A percentile compares a stretch with the other conserved stretches of the same genome.
phyloP scores from a whole-genome alignment of 2,888 invertebrate species.

The Nudaria mundana region DNA sequence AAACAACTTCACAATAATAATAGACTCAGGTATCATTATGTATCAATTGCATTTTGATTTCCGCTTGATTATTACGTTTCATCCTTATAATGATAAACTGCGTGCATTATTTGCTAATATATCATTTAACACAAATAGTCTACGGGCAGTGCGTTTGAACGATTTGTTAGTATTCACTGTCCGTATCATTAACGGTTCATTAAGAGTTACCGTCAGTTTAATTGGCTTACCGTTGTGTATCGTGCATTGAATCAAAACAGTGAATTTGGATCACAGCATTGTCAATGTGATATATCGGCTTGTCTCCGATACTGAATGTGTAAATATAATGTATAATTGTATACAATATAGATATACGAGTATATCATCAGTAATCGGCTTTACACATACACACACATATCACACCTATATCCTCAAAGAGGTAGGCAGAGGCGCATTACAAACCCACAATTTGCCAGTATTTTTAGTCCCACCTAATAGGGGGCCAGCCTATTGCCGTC shows the following conservation, averaged over 20 bases:
- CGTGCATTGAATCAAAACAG: constrained; percentile 65
- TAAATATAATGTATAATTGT: neutral
- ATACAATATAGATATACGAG: no score
- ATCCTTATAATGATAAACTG: constrained; percentile 27
- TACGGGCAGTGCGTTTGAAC: constrained; percentile 17
- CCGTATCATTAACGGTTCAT: constrained; percentile 72
- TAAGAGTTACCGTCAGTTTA: constrained; percentile 62
- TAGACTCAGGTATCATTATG: no score
- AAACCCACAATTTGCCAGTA: no score
- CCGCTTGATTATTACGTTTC: constrained; percentile 21
- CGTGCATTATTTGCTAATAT: constrained; percentile 32
- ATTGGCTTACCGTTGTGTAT: constrained; percentile 67
- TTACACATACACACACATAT: no score
- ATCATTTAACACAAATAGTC: constrained; percentile 34
- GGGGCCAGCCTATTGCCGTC: no score
- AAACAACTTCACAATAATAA: no score
- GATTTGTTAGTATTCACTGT: constrained; percentile 60
- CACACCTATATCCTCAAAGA: no score
- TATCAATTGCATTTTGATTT: constrained; percentile 13
- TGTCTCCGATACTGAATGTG: constrained; percentile 13
- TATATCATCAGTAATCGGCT: neutral
- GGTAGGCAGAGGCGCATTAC: no score
- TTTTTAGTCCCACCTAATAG: no score
- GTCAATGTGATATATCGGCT: constrained; percentile 27
- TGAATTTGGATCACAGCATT: constrained; percentile 46